Percentiles rank a stretch among this genome's conserved stretches.
Evolutionary conservation across 2,797 vertebrate genomes (phyloP).

Genomic region (Liasis olivaceus): DNA sequence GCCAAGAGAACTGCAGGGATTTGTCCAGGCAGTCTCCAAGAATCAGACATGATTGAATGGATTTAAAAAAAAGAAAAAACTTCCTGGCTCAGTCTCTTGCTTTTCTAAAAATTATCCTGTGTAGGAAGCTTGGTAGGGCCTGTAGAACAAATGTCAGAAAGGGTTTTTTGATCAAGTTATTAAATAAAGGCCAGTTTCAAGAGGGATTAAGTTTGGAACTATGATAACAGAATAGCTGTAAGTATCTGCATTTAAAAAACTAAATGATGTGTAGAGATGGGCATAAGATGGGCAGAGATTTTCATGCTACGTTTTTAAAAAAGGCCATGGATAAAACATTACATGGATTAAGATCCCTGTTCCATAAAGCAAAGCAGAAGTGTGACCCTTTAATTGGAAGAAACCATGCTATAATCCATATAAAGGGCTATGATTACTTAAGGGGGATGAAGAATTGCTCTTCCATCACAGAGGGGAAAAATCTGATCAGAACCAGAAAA

Average conservation of each 20-base stretch:
- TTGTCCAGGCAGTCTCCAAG: no score
- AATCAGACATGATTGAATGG: no score
- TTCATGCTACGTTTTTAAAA: not conserved
- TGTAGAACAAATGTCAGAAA: not conserved
- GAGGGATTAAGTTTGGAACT: not conserved
- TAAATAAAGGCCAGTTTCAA: not conserved
- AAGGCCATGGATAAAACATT: not conserved
- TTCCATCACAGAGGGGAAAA: not conserved
- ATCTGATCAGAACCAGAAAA: not conserved
- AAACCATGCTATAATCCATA: not conserved
- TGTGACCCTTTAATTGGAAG: not conserved
- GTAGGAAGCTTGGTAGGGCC: not conserved
- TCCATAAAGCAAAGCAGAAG: not conserved
- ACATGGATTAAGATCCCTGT: not conserved
- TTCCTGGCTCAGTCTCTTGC: not conserved
- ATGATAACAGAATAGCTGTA: not conserved
- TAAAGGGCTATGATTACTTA: not conserved
- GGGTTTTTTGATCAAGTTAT: not conserved
- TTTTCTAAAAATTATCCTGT: not conserved
- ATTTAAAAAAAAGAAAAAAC: no score
- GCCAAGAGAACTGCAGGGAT: no score
- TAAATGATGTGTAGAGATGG: not conserved
- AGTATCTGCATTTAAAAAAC: not conserved
- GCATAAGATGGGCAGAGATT: not conserved
- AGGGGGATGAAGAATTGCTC: slow-evolving; percentile 5